Base-by-base conservation (phyloP, 2,888 invertebrate species). In the Nineta flava region DNA sequence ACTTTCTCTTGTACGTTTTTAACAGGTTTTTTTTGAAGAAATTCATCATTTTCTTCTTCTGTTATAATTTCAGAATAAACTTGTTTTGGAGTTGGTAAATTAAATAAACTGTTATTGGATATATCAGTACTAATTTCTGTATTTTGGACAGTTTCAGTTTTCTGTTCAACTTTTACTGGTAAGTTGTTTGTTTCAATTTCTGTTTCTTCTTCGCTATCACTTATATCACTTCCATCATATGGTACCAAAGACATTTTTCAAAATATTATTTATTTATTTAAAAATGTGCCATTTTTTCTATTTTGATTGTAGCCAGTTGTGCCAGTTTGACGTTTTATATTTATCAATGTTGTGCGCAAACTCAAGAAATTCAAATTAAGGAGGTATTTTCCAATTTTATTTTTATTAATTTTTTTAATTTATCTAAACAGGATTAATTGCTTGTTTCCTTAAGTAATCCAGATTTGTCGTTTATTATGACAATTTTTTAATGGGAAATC, bases 31-130 rank as follows among this genome's bases (percentile, higher is more conserved):
- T 78, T 79, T 52, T 73, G 72, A 9, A 79, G 58, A 56, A 77
- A 74, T 54, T 79, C 77, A 60, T 80, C 79, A 57, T 81, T 79
- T 53, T 73, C 76, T 55, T 79, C 78, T 1, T 68, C 50, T 13
- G 32, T 32, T 41, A 48, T 15, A 17, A 19, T 38, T 9, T 44
- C 38, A 44, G n/a, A n/a, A n/a, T 17, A 13, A 19, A 9, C 19
- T 1, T 44, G 9, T 49, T 44, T 49, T 3, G 49, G 49, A 3
- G 32, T 44, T 26, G 49, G 49, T 12, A 49, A 45, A 35, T 26
- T 13, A 26, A 26, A n/a, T 34, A 49, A 45, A 35, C 21, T 17
- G n/a, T 38, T 17, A 19, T 15, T 26, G 2, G 16, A 12, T n/a
- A 15, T 13, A 15, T 15, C 13, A 15, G 1, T 34, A 35, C 12